Percentiles rank a stretch among this genome's conserved stretches.
Evolutionary conservation across 2,888 invertebrate species (phyloP).

Genomic region (Caenorhabditis japonica): DNA sequence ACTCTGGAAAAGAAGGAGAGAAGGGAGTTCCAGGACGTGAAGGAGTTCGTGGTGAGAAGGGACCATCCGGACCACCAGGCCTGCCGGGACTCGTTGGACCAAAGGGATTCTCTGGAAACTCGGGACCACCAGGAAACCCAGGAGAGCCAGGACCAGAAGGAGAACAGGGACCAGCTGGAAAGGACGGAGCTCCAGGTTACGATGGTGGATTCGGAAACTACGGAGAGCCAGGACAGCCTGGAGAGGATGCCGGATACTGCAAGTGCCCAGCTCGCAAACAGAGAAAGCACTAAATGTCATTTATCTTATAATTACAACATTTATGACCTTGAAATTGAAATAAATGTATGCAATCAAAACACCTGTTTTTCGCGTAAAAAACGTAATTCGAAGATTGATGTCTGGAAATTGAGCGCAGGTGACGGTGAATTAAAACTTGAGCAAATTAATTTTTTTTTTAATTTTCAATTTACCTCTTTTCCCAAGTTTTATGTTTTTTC

Average conservation of each 20-base stretch:
- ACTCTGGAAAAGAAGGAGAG: conserved; percentile 63
- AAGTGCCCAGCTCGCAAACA: conserved; percentile 59
- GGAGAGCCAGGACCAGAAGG: conserved; percentile 81
- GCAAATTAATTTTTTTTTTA: too few species aligned
- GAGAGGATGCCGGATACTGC: conserved; percentile 69
- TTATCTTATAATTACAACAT: conserved; percentile 4
- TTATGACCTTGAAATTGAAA: too few species aligned
- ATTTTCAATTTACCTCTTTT: too few species aligned
- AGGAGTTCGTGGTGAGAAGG: conserved; percentile 79
- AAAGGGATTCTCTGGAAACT: conserved; percentile 59
- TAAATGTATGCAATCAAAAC: too few species aligned
- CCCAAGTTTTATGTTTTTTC: too few species aligned
- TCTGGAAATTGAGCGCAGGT: too few species aligned
- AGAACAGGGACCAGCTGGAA: conserved; percentile 81
- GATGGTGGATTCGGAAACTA: conserved; percentile 74
- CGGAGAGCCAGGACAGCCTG: conserved; percentile 77
- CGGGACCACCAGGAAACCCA: conserved; percentile 81
- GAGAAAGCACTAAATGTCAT: conserved; percentile 40
- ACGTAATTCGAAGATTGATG: too few species aligned
- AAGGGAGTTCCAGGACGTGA: conserved; percentile 76
- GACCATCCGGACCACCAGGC: conserved; percentile 76
- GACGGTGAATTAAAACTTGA: too few species aligned
- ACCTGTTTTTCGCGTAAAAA: background rate
- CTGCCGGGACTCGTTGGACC: conserved; percentile 80
- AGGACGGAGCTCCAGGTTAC: conserved; percentile 77